phyloP scores from a whole-genome alignment of 2,113 vertebrate species.

The Eulemur rufifrons region DNA sequence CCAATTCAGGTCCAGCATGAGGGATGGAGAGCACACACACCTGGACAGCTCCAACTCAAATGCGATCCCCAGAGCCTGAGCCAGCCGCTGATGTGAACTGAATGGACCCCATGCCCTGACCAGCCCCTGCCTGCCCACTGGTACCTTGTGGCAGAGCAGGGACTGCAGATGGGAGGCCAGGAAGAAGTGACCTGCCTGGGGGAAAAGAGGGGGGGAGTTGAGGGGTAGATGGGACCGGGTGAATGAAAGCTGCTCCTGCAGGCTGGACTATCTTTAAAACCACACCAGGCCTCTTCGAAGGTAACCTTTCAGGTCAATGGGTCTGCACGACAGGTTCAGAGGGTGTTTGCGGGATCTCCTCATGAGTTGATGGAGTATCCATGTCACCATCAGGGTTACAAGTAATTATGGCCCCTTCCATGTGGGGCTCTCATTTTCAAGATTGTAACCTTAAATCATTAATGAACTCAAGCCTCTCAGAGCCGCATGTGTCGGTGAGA shows the following conservation, averaged over 20 bases:
- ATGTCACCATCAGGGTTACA: not conserved
- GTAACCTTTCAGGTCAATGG: not conserved
- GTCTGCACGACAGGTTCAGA: not conserved
- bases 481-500: fast-evolving
- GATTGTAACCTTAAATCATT: fast-evolving
- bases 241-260: not conserved
- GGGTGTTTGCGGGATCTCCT: fast-evolving
- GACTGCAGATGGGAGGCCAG: not conserved
- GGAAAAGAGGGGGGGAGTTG: fast-evolving
- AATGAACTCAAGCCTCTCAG: not conserved
- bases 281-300: fast-evolving
- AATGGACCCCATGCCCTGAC: too few relatives aligned
- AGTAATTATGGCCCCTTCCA: fast-evolving
- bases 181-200: not conserved
- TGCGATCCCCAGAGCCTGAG: not conserved
- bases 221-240: not conserved
- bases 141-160: not conserved
- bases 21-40: not conserved
- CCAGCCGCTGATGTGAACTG: fast-evolving
- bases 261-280: not conserved
- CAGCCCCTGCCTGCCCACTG: fast-evolving
- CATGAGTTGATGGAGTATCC: fast-evolving
- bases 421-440: fast-evolving
- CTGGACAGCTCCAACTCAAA: not conserved
- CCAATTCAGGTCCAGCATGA: not conserved